Conservation (phyloP, 2,113 vertebrate species). For the Scophthalmus maximus region DNA sequence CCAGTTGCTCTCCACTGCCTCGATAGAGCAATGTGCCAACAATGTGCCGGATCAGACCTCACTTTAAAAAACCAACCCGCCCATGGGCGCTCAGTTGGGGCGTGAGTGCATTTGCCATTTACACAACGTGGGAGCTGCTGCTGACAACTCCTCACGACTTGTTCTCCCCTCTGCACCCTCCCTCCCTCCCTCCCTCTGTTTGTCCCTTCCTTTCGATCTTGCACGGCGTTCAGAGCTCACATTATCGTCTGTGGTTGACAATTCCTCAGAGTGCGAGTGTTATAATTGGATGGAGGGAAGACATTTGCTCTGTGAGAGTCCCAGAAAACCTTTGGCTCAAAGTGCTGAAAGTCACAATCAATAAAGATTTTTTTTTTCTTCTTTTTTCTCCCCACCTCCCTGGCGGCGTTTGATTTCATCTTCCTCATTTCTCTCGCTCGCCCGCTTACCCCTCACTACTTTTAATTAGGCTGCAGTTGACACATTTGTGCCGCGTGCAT, state of each 20-base stretch:
- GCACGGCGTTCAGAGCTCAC: slow-evolving; percentile 17
- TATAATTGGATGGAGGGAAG: slow-evolving; percentile 59
- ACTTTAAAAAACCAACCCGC: neutral
- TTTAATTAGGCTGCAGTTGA: slow-evolving; percentile 51
- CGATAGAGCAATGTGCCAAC: neutral
- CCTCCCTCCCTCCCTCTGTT: neutral
- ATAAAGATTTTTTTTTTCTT: slow-evolving; percentile 11
- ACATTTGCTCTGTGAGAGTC: slow-evolving; percentile 18
- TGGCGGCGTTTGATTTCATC: slow-evolving; percentile 18
- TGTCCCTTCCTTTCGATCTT: neutral
- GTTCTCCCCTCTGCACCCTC: neutral
- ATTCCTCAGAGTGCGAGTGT: slow-evolving; percentile 19
- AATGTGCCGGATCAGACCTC: neutral
- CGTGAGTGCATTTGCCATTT: neutral
- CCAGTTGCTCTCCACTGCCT: neutral
- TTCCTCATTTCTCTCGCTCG: slow-evolving; percentile 10
- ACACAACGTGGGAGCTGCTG: no score
- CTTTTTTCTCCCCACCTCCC: neutral
- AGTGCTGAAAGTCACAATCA: slow-evolving; percentile 49
- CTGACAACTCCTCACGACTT: neutral
- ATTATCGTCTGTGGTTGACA: slow-evolving; percentile 45
- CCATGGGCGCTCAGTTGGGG: neutral
- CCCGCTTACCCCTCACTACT: slow-evolving; percentile 16
- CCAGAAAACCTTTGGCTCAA: slow-evolving; percentile 18
- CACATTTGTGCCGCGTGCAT: slow-evolving; percentile 13